Conservation (phyloP, 2,113 vertebrate genomes). For the Pelmatolapia mariae region DNA sequence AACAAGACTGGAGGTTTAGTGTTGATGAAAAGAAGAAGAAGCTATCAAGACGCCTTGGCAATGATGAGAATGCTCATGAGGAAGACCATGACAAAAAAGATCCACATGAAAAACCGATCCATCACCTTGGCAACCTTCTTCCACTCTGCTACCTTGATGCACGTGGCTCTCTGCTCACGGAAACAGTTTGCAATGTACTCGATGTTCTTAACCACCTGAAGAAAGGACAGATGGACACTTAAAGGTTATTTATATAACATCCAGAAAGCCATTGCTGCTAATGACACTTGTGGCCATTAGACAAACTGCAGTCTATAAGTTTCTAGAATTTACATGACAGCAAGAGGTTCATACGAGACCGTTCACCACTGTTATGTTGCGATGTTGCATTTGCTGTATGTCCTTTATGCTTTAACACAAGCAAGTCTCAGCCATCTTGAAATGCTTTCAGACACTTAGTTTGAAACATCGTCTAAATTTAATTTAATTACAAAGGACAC, state of each 20-base stretch:
- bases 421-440: background rate
- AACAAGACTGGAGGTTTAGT: background rate
- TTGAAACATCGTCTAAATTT: background rate
- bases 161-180: slow-evolving; percentile 84
- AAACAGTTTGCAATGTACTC: slow-evolving; percentile 92
- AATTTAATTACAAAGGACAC: background rate
- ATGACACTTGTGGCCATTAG: background rate
- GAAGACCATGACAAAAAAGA: slow-evolving; percentile 96
- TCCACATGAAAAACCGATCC: slow-evolving; percentile 98
- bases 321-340: background rate
- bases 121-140: slow-evolving; percentile 98
- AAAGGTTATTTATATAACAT: background rate
- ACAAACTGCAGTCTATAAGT: background rate
- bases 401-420: background rate
- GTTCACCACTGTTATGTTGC: background rate
- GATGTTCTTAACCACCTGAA: slow-evolving; percentile 81
- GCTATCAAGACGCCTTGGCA: slow-evolving; percentile 81
- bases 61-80: slow-evolving; percentile 94
- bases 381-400: background rate
- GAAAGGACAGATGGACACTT: background rate
- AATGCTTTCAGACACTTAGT: background rate
- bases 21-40: background rate
- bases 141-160: slow-evolving; percentile 88
- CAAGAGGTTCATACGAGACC: background rate
- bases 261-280: background rate